A percentile compares a stretch with the other conserved stretches of the same genome.
Conservation (phyloP, 2,113 vertebrate genomes). For the Lophura nycthemera region DNA sequence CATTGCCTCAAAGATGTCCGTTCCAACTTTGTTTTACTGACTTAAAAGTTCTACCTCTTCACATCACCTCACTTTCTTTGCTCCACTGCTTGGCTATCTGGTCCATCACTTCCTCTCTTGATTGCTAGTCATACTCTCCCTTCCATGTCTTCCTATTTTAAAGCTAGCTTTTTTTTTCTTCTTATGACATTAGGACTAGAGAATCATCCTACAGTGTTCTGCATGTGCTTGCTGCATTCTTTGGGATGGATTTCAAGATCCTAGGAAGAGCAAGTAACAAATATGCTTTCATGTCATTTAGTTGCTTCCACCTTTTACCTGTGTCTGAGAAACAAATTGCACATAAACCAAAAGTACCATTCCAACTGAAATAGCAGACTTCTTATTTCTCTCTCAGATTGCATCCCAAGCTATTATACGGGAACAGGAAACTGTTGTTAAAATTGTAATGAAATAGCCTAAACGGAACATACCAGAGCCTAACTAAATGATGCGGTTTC, state of each 20-base stretch:
- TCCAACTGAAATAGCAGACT: not conserved
- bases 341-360: not conserved
- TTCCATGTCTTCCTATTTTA: not conserved
- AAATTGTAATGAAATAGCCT: constrained; percentile 6
- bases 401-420: not conserved
- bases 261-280: not conserved
- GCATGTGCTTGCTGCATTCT: not conserved
- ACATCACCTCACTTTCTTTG: not conserved
- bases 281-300: not conserved
- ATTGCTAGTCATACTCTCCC: not conserved
- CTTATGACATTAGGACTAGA: not conserved
- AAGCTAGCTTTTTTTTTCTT: not conserved
- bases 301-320: not conserved
- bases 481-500: not conserved
- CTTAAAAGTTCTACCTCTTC: not conserved
- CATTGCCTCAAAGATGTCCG: not conserved
- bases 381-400: not conserved
- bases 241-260: not conserved
- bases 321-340: not conserved
- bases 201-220: not conserved
- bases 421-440: not conserved
- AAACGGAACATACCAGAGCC: not conserved
- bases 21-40: not conserved
- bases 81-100: not conserved
- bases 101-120: not conserved